Percentiles rank a stretch among this genome's conserved stretches.
These are phyloP conservation scores for Urocitellus parryii DNA, from an alignment of 2,113 vertebrate species.

Conservation along the genomic window DNA sequence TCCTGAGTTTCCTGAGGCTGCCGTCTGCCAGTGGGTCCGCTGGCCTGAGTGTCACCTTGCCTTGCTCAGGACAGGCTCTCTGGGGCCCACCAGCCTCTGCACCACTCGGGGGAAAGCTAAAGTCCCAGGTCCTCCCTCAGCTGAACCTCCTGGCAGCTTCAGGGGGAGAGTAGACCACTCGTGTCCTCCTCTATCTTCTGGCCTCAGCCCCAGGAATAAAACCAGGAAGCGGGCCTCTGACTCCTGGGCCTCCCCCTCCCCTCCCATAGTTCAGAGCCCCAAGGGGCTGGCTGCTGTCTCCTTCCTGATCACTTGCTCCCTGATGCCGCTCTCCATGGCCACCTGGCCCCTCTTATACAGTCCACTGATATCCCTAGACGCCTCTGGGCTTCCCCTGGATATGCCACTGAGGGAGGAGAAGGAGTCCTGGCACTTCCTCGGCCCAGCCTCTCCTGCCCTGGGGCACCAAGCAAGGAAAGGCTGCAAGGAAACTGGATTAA, in stretches of 20 bases:
- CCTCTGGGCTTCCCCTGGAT: not conserved
- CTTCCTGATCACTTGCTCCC: not conserved
- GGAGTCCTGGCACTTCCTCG: not conserved
- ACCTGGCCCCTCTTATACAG: not conserved
- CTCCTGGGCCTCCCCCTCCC: no score
- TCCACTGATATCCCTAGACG: not conserved
- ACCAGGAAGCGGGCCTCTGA: no score
- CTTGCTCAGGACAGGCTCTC: not conserved
- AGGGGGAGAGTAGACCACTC: no score
- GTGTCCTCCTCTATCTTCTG: not conserved
- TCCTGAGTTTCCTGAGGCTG: not conserved
- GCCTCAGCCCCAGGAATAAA: not conserved
- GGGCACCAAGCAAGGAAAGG: not conserved
- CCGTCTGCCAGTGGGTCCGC: no score
- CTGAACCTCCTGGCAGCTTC: not conserved
- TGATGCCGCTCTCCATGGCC: rapidly evolving
- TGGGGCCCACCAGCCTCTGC: not conserved
- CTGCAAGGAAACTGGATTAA: not conserved
- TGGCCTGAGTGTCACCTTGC: not conserved
- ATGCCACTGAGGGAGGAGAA: not conserved
- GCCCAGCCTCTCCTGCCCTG: not conserved
- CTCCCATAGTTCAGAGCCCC: not conserved
- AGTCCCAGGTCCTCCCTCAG: not conserved
- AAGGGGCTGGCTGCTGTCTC: rapidly evolving
- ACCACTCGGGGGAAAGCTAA: not conserved